Percentiles rank a stretch among this genome's conserved stretches.
These are phyloP conservation scores for Cynopterus sphinx DNA, from an alignment of 2,797 vertebrate species.

Conservation along the genomic window DNA sequence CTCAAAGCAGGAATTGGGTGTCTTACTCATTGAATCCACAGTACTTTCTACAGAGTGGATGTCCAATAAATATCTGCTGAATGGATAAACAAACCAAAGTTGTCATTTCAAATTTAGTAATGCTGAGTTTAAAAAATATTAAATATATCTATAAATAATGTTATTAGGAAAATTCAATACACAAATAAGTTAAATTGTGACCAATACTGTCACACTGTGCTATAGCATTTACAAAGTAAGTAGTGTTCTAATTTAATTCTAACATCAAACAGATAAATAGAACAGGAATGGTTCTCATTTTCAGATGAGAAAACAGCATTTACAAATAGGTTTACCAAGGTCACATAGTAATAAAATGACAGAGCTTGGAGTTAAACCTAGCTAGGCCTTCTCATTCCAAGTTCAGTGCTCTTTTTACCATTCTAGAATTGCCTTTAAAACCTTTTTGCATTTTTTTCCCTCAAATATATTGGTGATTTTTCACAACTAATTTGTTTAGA, in stretches of 20 bases:
- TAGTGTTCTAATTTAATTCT: slow-evolving; percentile 26
- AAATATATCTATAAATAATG: not conserved
- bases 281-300: not conserved
- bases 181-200: not conserved
- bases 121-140: not conserved
- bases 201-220: not conserved
- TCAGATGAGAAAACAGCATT: slow-evolving; percentile 1
- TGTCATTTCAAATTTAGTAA: not conserved
- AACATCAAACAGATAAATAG: not conserved
- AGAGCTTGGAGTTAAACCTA: not conserved
- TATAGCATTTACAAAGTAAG: not conserved
- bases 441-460: not conserved
- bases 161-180: not conserved
- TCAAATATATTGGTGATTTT: not conserved
- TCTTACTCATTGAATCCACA: not conserved
- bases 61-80: not conserved
- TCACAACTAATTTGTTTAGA: not conserved
- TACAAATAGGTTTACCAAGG: not conserved
- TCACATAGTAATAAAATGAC: not conserved
- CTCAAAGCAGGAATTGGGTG: not conserved
- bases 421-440: not conserved
- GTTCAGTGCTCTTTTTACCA: not conserved
- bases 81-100: not conserved
- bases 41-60: not conserved
- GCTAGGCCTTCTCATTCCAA: not conserved